Evolutionary conservation across 2,797 vertebrate species (phyloP), one percentile per base, ranked within the genome.

Genomic region (Gymnoscopelus microlampas): DNA sequence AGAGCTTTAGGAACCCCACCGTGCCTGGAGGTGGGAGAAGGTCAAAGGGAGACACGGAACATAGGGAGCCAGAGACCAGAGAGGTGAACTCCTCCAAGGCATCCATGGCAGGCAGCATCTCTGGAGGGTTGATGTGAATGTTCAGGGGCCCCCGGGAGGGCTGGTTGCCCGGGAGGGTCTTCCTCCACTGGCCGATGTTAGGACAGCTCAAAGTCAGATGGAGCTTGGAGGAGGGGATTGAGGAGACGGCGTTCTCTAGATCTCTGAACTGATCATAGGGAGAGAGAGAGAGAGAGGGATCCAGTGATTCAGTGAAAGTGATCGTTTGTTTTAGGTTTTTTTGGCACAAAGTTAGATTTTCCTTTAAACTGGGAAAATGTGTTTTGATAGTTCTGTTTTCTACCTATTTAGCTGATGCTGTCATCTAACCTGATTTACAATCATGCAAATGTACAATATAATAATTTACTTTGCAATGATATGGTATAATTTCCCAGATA

Each of bases 1-100:
- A 96, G 19, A 99, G 93, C 79, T 98, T 96, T n/a, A 99, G 93
- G 87, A 99, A 98, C 0, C 97, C 98, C 0, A 97, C 95, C 0
- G 96, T 95, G 67, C 93, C 91, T 0, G 97, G 97, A 0, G 97
- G 96, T 68, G 97, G 96, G n/a, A 99, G 92, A 23, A 98, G 93
- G 72, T 99, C 97, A 0, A 99, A 98, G 54, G 96, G 95, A 0
- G 96, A 96, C 0, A 85, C 90, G 0, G 94, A 93, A 78, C 95
- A 81, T 5, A 91, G 70, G 56, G 87, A 89, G 2, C 94, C 78
- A 91, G 91, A 0, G 94, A 97, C 71, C 92, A 0, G 96, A 91
- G 72, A 97, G 82, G 95, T 92, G 78, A 99, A 97, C 64, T 97
- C 96, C 39, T 93, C 95, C 83, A 98, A 91, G 15, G 96, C 95